phyloP scores from a whole-genome alignment of 2,113 vertebrate genomes.

The Aegotheles bennettii region DNA sequence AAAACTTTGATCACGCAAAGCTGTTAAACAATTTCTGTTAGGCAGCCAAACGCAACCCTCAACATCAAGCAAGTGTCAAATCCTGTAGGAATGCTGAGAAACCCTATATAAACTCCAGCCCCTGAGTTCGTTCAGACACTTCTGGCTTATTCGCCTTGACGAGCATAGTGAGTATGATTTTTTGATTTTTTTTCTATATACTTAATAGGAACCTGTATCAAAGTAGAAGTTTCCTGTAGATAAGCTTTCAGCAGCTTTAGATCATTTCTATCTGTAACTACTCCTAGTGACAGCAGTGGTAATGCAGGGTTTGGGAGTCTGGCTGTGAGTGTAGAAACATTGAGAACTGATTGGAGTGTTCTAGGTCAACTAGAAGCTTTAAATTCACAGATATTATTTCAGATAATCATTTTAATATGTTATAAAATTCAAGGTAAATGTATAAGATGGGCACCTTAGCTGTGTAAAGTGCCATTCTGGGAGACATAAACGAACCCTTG shows the following conservation, averaged over 20 bases:
- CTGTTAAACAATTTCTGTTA: background rate
- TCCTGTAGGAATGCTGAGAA: background rate
- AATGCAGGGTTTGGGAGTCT: background rate
- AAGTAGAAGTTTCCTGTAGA: background rate
- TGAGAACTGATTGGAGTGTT: background rate
- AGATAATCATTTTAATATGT: background rate
- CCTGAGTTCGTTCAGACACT: background rate
- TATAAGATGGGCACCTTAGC: fast-evolving
- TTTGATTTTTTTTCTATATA: background rate
- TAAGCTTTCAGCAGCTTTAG: background rate
- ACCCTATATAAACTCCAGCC: background rate
- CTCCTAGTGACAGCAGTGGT: background rate
- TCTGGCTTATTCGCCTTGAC: fast-evolving
- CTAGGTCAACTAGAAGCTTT: background rate
- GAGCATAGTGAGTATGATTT: background rate
- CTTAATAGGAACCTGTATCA: fast-evolving
- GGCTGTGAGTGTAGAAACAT: background rate
- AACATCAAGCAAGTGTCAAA: background rate
- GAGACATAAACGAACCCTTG: fast-evolving
- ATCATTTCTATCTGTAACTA: fast-evolving
- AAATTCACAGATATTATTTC: background rate
- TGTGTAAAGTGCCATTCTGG: background rate
- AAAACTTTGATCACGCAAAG: background rate
- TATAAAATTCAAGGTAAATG: background rate
- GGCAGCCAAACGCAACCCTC: background rate